phyloP scores from a whole-genome alignment of 2,113 vertebrate species.

The Ascaphus truei region DNA sequence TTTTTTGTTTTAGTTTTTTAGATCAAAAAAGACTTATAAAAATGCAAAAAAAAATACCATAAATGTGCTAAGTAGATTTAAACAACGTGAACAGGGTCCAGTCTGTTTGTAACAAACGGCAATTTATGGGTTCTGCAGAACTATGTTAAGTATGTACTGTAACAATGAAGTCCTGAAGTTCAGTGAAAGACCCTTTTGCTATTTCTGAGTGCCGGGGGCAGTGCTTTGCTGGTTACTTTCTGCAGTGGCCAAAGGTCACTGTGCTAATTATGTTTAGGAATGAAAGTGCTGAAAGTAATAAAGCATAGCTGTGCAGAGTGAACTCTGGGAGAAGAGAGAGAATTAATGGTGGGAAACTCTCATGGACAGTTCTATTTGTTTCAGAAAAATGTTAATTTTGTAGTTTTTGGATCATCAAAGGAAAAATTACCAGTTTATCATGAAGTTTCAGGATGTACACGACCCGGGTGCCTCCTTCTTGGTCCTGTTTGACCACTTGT shows the following conservation, averaged over 20 bases:
- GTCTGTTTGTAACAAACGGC: constrained; percentile 1
- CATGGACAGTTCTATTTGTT: too few species aligned
- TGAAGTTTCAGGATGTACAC: too few species aligned
- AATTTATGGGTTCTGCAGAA: constrained; percentile 9
- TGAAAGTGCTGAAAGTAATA: background rate
- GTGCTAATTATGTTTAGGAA: constrained; percentile 6
- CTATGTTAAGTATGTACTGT: constrained; percentile 22
- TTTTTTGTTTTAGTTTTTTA: too few species aligned
- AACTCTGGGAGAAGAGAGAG: background rate
- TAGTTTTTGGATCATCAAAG: too few species aligned
- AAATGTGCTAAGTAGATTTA: too few species aligned
- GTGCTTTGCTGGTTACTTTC: constrained; percentile 25
- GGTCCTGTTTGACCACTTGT: too few species aligned
- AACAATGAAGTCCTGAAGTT: constrained; percentile 23
- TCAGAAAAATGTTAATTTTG: too few species aligned
- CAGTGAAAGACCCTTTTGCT: constrained; percentile 24
- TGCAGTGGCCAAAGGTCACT: constrained; percentile 22
- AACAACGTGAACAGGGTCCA: background rate
- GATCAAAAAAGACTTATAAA: too few species aligned
- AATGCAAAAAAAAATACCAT: too few species aligned
- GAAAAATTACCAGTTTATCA: too few species aligned
- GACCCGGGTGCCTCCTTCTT: too few species aligned
- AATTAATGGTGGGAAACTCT: background rate
- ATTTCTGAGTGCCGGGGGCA: constrained; percentile 5
- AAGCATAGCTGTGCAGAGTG: background rate